phyloP scores from a whole-genome alignment of 2,113 vertebrate species.

The Galemys pyrenaicus region DNA sequence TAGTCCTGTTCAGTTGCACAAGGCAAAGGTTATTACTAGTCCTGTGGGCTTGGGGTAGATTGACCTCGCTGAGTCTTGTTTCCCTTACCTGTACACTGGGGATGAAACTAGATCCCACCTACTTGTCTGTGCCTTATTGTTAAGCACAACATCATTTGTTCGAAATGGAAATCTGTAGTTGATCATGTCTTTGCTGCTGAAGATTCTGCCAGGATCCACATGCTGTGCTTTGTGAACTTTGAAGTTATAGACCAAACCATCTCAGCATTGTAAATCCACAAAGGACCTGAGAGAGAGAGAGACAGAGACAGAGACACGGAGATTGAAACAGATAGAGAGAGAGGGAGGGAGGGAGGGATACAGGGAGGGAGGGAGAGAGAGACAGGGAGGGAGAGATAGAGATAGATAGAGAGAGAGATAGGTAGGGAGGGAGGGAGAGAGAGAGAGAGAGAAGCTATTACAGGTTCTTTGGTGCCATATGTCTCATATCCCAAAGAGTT shows the following conservation, averaged over 20 bases:
- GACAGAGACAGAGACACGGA: neutral
- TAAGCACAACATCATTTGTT: neutral
- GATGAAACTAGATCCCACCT: neutral
- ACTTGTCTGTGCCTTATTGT: neutral
- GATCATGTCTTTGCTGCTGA: neutral
- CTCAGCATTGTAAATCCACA: constrained; percentile 9
- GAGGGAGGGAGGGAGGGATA: too few relatives aligned
- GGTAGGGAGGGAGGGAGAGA: neutral
- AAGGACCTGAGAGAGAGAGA: neutral
- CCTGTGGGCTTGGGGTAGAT: neutral
- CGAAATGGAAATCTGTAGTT: neutral
- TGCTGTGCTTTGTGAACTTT: neutral
- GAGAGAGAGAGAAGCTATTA: neutral
- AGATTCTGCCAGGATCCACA: neutral
- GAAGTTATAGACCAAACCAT: neutral
- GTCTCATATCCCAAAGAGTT: neutral
- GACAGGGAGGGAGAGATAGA: neutral
- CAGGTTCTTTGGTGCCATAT: neutral
- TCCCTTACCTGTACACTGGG: neutral
- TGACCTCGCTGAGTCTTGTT: neutral
- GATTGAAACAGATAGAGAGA: too few relatives aligned
- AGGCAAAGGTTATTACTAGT: neutral
- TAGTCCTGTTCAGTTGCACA: neutral
- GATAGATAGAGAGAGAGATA: neutral
- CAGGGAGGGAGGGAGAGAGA: neutral